Base-by-base conservation (phyloP, 2,797 vertebrate genomes). In the Tamandua tetradactyla region DNA sequence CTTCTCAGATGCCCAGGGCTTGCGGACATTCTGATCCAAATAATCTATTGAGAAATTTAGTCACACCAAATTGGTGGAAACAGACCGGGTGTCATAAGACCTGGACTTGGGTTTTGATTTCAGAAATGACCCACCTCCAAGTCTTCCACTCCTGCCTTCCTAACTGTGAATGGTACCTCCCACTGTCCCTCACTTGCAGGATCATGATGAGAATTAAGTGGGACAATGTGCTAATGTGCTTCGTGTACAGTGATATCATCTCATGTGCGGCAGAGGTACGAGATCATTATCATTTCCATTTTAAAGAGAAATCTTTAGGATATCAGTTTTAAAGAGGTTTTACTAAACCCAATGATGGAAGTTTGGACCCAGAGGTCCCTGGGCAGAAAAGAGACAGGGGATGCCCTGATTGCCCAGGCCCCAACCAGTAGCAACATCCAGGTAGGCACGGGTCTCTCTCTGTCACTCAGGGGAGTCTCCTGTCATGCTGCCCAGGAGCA, bases 11-110 rank as follows among this genome's bases (percentile, higher is more conserved):
- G 4, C 32, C 68, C 2, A 2, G 22, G 47, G 40, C 59, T 0
- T 14, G 55, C 30, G 40, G 32, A 25, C 12, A 0, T 68, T 9
- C 47, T 7, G 27, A 32, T 15, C 22, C 52, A 18, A 55, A 55
- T 27, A 27, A 1, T 52, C 1, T 0, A 7, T 14, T 0, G 0
- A 59, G 76, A 42, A 37, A 59, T 1, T 8, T 35, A 1, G 5
- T 4, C 7, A 2, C 4, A 9, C 5, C 0, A 22, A 0, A 0
- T 30, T 17, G 49, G 68, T 59, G 47, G 47, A 44, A 37, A 66
- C 74, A 52, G 14, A 49, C n/a, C 35, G 59, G 49, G 18, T 27
- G 4, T 44, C 7, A 12, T 74, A 47, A 32, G 32, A 23, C 52
- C 8, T 14, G 40, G 32, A 9, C 25, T 49, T 2, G 4, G 68